Percentiles rank a stretch among this genome's conserved stretches.
These are phyloP conservation scores for Pangasius sanitwongsei DNA, from an alignment of 2,797 vertebrate genomes.

Conservation along the genomic window DNA sequence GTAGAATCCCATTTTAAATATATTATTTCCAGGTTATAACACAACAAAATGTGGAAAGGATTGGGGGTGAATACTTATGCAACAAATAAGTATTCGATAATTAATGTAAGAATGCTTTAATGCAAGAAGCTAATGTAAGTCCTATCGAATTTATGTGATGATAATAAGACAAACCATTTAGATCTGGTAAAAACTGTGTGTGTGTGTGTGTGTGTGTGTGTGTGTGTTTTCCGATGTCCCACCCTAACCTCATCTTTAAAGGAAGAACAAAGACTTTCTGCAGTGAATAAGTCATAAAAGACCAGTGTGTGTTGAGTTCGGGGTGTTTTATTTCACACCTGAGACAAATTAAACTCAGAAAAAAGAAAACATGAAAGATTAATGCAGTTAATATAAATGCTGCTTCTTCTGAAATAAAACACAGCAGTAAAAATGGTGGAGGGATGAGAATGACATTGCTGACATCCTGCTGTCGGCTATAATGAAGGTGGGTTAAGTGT, in stretches of 20 bases:
- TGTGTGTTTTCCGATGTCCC: neutral
- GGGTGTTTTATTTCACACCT: constrained; percentile 3
- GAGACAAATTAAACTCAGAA: neutral
- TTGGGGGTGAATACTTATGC: neutral
- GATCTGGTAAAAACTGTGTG: too few relatives aligned
- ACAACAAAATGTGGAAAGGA: neutral
- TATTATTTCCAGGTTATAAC: neutral
- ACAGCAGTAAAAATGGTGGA: neutral
- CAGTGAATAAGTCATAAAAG: neutral
- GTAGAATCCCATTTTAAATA: neutral
- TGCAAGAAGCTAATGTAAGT: neutral
- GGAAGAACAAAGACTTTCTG: neutral
- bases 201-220: constrained; percentile 3
- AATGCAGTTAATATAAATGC: neutral
- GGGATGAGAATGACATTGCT: neutral
- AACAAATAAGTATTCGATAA: neutral
- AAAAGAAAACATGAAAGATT: neutral
- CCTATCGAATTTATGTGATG: neutral
- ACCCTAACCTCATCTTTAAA: neutral
- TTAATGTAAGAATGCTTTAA: neutral
- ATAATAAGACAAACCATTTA: too few relatives aligned
- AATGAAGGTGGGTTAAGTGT: neutral
- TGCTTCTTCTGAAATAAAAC: neutral
- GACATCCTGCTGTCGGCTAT: neutral
- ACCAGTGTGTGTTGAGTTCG: neutral